Conservation (phyloP, 2,797 vertebrate species). For the Helarctos malayanus region DNA sequence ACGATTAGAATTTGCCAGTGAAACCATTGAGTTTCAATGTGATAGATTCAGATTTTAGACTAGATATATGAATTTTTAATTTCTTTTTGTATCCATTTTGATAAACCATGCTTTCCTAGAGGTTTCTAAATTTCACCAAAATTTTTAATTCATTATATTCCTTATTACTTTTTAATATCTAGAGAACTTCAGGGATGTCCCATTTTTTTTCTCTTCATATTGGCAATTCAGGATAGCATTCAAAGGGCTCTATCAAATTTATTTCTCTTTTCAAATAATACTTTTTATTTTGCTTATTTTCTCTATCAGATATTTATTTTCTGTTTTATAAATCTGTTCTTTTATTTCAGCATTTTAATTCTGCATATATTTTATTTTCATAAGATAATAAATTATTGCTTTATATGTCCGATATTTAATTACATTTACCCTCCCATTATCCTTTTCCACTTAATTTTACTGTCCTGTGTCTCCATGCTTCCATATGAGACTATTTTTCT, state of each 20-base stretch:
- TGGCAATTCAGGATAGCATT: background rate
- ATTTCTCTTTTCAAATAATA: conserved; percentile 7
- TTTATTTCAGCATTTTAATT: background rate
- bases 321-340: background rate
- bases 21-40: background rate
- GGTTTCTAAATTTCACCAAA: background rate
- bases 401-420: background rate
- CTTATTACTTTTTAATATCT: background rate
- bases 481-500: background rate
- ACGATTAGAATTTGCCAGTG: background rate
- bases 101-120: background rate
- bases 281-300: background rate
- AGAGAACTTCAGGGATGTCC: background rate
- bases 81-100: background rate
- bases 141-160: background rate
- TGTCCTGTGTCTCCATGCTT: background rate
- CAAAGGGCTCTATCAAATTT: background rate
- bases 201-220: background rate
- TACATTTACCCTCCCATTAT: background rate
- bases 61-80: background rate
- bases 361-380: background rate
- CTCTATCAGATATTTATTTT: background rate
- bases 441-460: background rate
- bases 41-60: background rate
- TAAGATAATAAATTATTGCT: conserved; percentile 9